Conservation (phyloP, 2,797 vertebrate genomes). For the Adrianichthys oophorus region DNA sequence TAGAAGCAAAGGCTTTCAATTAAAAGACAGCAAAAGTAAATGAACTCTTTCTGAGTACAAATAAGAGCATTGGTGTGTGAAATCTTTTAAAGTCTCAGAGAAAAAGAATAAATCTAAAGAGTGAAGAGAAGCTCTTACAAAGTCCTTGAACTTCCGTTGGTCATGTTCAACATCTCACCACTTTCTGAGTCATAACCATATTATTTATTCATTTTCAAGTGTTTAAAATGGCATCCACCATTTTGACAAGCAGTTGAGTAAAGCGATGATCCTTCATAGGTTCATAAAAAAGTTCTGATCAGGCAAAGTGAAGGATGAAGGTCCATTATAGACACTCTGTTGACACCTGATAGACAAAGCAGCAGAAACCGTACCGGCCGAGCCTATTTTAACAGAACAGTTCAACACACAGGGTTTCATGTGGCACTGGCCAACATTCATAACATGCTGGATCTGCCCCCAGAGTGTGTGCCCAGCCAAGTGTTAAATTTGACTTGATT, state of each 20-base stretch:
- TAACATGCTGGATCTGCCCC: conserved; percentile 59
- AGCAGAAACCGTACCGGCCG: conserved; percentile 25
- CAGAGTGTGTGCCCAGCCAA: conserved; percentile 57
- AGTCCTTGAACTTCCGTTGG: background rate
- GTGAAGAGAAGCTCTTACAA: background rate
- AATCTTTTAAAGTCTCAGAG: conserved; percentile 45
- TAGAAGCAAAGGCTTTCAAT: conserved; percentile 61
- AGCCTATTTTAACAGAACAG: conserved; percentile 58
- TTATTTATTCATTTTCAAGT: background rate
- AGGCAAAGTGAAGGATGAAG: conserved; percentile 22
- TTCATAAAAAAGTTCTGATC: conserved; percentile 14
- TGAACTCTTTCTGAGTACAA: conserved; percentile 45
- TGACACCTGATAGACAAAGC: conserved; percentile 41
- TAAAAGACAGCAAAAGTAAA: conserved; percentile 62
- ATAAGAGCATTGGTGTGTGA: conserved; percentile 47
- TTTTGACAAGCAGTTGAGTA: conserved; percentile 7
- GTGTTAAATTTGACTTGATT: conserved; percentile 75
- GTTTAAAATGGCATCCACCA: background rate
- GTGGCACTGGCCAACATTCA: conserved; percentile 66
- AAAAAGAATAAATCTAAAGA: conserved; percentile 16
- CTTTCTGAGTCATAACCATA: background rate
- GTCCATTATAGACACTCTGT: conserved; percentile 14
- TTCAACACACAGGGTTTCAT: conserved; percentile 56
- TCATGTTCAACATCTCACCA: background rate
- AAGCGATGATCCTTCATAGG: conserved; percentile 1